phyloP scores from a whole-genome alignment of 2,797 vertebrate species.

The Spinus olivaceus region DNA sequence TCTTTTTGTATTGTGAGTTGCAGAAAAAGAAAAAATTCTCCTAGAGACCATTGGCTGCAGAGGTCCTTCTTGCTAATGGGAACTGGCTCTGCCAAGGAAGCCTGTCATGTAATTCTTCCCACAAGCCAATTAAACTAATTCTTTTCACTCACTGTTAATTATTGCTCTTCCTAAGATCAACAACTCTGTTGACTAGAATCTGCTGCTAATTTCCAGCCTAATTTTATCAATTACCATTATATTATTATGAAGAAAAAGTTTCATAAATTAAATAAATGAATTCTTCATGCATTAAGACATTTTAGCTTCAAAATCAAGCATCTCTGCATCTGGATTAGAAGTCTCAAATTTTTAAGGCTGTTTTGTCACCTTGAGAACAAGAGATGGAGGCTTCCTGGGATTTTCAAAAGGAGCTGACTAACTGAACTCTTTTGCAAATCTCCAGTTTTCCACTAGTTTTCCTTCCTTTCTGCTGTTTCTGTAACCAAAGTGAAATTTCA shows the following conservation, averaged over 20 bases:
- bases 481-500: background rate
- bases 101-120: background rate
- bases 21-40: background rate
- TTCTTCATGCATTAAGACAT: background rate
- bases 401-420: background rate
- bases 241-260: background rate
- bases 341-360: background rate
- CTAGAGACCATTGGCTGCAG: background rate
- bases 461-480: background rate
- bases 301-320: background rate
- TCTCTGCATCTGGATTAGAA: background rate
- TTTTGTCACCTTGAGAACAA: background rate
- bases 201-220: background rate
- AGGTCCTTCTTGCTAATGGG: background rate
- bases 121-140: background rate
- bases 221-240: background rate
- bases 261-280: background rate
- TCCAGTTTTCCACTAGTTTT: background rate
- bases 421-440: background rate
- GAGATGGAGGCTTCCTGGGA: background rate
- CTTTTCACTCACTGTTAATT: background rate
- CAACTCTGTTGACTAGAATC: background rate
- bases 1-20: background rate
- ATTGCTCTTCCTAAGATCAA: background rate
- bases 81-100: background rate